Base-by-base conservation (phyloP, 2,113 vertebrate genomes). In the Nibea coibor region DNA sequence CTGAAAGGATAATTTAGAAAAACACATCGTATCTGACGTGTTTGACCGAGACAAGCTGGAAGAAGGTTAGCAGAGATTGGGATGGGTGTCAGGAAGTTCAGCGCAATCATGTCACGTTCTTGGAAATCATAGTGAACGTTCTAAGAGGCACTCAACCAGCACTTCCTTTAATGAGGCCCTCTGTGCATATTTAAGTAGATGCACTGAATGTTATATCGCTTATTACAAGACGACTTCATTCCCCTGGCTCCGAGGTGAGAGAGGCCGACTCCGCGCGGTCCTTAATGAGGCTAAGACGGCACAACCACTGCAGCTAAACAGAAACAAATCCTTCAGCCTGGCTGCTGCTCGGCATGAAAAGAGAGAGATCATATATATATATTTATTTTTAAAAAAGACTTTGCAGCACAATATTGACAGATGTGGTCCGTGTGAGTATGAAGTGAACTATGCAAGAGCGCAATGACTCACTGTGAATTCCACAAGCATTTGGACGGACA, bases 181-280 rank as follows among this genome's bases (percentile, higher is more conserved):
- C 54, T 68, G 68, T 63, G 81, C 57, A 56, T 28, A 68, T 78
- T 63, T 10, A 50, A 68, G 42, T 56, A 56, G 47, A 62, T 19
- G 9, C 63, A 16, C 31, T 53, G 20, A 47, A 8, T 56, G 75
- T 69, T 12, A 57, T 15, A 17, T 35, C n/a, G 1, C 56, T 39
- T 47, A n/a, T 67, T 43, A 51, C 24, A 43, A 22, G 68, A 56
- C 62, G 7, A 15, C 59, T 43, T 53, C 22, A 66, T 26, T 61
- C 63, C 59, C 45, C 11, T 0, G 39, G 48, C 47, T 45, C 47
- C 4, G 81, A 67, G 75, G 62, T 61, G 74, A 78, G 69, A 68
- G 35, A 68, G 35, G 45, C 35, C 19, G 9, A 3, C 17, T 51
- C 53, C 67, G 31, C 43, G 2, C 15, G 3, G 7, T 1, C 20